Evolutionary conservation across 2,888 invertebrate species (phyloP).

Genomic region (Psylliodes chrysocephalus): DNA sequence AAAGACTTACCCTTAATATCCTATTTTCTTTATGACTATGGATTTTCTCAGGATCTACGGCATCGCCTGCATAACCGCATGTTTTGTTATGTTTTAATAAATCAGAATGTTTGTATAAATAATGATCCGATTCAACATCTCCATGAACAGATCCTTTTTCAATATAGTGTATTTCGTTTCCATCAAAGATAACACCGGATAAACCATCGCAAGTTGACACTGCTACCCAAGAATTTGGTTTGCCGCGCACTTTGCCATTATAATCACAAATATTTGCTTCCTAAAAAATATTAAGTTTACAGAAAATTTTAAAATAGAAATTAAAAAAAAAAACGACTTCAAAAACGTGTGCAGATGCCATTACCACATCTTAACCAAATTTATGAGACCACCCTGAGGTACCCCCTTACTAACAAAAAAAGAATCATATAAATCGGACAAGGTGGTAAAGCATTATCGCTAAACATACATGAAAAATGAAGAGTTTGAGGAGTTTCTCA

Average conservation of each 20-base stretch:
- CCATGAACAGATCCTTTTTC: conserved; percentile 61
- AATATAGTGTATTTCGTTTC: conserved; percentile 79
- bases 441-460: too few species aligned
- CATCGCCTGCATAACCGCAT: conserved; percentile 65
- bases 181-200: conserved; percentile 84
- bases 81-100: conserved; percentile 68
- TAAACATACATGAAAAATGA: too few species aligned
- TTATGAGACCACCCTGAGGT: too few species aligned
- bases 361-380: too few species aligned
- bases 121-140: conserved; percentile 64
- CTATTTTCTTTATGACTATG: conserved; percentile 63
- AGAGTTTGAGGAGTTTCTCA: too few species aligned
- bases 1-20: conserved; percentile 76
- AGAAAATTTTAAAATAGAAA: not conserved
- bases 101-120: conserved; percentile 75
- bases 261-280: conserved; percentile 82
- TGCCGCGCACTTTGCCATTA: conserved; percentile 77
- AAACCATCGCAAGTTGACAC: conserved; percentile 81
- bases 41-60: conserved; percentile 56
- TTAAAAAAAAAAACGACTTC: not conserved
- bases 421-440: too few species aligned
- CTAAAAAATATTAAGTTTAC: conserved; percentile 61
- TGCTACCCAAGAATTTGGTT: conserved; percentile 81
- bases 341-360: too few species aligned
- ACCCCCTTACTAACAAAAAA: too few species aligned